These are phyloP conservation scores for Charina bottae DNA, from an alignment of 2,113 vertebrate species.

Conservation along the genomic window DNA sequence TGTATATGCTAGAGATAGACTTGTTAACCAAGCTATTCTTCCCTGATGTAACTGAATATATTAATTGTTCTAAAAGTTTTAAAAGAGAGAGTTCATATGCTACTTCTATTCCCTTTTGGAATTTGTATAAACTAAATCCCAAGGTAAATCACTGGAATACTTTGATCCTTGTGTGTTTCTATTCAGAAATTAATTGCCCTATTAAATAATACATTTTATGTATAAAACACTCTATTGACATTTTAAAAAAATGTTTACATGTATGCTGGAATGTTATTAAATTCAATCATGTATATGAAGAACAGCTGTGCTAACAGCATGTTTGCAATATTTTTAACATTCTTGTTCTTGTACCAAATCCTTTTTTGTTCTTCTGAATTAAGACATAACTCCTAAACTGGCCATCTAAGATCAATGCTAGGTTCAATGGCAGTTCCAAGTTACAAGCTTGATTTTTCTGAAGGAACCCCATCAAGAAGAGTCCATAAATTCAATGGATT, in stretches of 20 bases:
- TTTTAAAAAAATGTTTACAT: not conserved
- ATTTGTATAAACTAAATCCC: not conserved
- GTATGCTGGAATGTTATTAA: conserved; percentile 1
- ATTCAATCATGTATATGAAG: not conserved
- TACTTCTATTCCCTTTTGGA: not conserved
- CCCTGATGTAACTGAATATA: not conserved
- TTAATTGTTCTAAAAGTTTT: not conserved
- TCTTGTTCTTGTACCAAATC: not conserved
- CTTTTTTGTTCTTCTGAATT: not conserved
- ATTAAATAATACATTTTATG: conserved; percentile 1
- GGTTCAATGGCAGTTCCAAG: not conserved
- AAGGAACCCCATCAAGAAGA: not conserved
- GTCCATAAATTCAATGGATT: not conserved
- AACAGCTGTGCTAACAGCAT: not conserved
- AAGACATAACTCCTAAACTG: not conserved
- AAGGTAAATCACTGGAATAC: not conserved
- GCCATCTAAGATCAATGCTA: not conserved
- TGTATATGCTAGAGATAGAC: not conserved
- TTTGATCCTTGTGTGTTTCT: not conserved
- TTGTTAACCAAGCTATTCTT: not conserved
- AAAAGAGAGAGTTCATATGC: not conserved
- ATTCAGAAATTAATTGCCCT: not conserved
- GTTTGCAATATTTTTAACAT: not conserved
- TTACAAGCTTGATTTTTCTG: not conserved
- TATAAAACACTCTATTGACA: not conserved